These are phyloP conservation scores for Mesitornis unicolor DNA, from an alignment of 2,113 vertebrate species.

Conservation along the genomic window DNA sequence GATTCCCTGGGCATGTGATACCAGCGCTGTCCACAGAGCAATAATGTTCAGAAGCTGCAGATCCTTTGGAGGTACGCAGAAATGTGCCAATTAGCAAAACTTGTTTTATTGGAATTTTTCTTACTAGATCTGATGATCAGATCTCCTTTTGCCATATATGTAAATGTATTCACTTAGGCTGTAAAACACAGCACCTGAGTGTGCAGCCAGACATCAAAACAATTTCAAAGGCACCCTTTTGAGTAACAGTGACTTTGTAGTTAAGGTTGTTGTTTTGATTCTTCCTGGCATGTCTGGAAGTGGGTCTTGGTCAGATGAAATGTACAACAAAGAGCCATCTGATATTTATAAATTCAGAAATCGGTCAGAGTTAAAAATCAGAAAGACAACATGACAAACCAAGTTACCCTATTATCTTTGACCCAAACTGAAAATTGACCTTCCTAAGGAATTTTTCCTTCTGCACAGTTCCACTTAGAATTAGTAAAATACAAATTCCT, in stretches of 20 bases:
- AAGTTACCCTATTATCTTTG: not conserved
- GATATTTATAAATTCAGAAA: not conserved
- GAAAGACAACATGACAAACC: not conserved
- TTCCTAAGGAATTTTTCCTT: not conserved
- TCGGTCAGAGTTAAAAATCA: not conserved
- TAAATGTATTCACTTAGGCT: not conserved
- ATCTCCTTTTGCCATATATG: not conserved
- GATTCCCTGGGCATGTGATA: accelerated
- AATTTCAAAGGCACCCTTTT: not conserved
- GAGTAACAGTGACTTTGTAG: not conserved
- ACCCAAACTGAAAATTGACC: not conserved
- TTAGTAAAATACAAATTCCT: not conserved
- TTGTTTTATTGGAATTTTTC: not conserved
- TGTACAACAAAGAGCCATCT: not conserved
- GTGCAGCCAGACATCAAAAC: not conserved
- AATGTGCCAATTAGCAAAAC: not conserved
- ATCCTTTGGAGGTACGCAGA: not conserved
- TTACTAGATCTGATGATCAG: not conserved
- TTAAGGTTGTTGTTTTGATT: not conserved
- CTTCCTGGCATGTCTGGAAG: accelerated
- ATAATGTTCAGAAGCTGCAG: accelerated
- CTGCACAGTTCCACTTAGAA: not conserved
- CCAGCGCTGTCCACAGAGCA: not conserved
- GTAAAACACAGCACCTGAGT: not conserved
- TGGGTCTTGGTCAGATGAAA: not conserved